Base-by-base conservation (phyloP, 1,140 invertebrate genomes). In the Palaemon carinicauda region DNA sequence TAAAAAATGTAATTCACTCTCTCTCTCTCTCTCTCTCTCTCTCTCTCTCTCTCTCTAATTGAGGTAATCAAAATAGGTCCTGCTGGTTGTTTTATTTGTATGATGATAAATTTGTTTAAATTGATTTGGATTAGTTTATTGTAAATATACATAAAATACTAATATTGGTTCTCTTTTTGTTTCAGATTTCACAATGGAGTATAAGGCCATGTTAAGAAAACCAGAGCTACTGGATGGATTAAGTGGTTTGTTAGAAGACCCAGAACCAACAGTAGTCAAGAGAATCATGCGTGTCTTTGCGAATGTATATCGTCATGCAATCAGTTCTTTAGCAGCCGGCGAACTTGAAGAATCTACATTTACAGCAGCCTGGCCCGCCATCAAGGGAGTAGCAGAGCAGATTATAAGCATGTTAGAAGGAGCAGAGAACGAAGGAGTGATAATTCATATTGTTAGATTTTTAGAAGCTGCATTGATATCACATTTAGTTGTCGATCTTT, bases 261-360 rank as follows among this genome's bases (percentile, higher is more conserved):
- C 50, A 15, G 83, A 88, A 33, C 60, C 60, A 12, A 60, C 51
- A 14, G 87, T 89, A 54, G 89, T 89, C 29, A 89, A 88, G 80
- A 65, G 88, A 24, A 89, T 87, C 31, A 56, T 86, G 19, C 81
- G 85, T n/a, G 88, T 89, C 53, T 89, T 89, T 52, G 82, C 88
- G 19, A 89, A 87, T 52, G 88, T 89, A 29, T 89, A 89, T 80
- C 87, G 85, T 51, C 88, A 89, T 52, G 79, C 88, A 14, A 73
- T 89, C 9, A 80, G 73, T n/a, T 79, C 88, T 12, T 54, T 89
- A 19, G 24, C 86, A 17, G 53, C 78, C 7, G 86, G 86, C 12
- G 82, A 88, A 17, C 78, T 89, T 73, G 86, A 89, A 31, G 79
- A 87, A 31, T 53, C 51, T 2, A 86, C 82, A 17, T 85, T 88